Conservation (phyloP, 2,888 invertebrate species). For the Oscheius sp. region DNA sequence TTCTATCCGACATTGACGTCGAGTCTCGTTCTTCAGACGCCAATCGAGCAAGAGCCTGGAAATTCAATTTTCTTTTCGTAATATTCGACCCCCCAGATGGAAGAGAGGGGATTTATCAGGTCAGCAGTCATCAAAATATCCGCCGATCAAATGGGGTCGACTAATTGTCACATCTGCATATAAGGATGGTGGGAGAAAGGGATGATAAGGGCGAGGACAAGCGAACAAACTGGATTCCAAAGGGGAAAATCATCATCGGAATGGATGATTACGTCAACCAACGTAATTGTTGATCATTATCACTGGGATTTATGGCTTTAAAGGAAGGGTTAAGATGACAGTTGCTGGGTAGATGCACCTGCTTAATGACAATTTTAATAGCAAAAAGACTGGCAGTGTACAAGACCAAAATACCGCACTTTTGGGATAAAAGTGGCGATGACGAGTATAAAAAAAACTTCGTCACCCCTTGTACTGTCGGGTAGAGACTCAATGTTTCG, state of each 20-base stretch:
- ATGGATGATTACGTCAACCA: no score
- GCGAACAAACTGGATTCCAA: neutral
- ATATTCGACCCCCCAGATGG: no score
- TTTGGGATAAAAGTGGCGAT: no score
- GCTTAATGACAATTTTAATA: no score
- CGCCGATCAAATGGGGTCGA: neutral
- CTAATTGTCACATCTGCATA: neutral
- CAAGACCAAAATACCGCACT: no score
- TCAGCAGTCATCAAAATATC: neutral
- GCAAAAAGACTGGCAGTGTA: no score
- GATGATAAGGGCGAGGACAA: neutral
- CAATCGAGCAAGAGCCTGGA: conserved; percentile 37
- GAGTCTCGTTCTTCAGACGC: conserved; percentile 44
- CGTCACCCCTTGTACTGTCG: neutral
- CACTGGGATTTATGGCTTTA: no score
- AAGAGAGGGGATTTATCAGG: neutral
- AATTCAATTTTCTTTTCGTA: neutral
- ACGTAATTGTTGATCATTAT: no score
- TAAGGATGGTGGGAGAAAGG: neutral
- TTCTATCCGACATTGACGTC: conserved; percentile 26
- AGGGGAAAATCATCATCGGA: no score
- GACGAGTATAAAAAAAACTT: neutral
- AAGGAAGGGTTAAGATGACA: no score
- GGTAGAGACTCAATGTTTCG: neutral
- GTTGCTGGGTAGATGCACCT: no score